Evolutionary conservation across 2,113 vertebrate genomes (phyloP).

Genomic region (Centropus bengalensis): DNA sequence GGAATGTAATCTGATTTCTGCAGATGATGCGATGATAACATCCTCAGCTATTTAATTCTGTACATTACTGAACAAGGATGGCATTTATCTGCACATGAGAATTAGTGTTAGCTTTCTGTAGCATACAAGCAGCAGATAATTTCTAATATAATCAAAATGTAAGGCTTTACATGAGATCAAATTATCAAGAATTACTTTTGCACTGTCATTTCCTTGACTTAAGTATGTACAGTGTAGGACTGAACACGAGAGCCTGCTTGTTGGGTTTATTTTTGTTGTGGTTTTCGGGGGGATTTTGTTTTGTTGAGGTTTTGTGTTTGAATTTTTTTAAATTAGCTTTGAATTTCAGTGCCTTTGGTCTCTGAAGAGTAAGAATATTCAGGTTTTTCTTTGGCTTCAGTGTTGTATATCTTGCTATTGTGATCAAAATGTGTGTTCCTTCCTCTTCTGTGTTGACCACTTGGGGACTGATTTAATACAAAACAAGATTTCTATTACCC

Average conservation of each 20-base stretch:
- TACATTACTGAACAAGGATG: background rate
- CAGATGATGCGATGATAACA: background rate
- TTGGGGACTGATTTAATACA: background rate
- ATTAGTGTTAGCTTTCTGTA: background rate
- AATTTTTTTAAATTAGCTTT: background rate
- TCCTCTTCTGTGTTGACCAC: background rate
- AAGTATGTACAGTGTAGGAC: background rate
- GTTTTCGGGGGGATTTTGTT: background rate
- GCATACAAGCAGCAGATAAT: background rate
- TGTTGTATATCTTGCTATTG: background rate
- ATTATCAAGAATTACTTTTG: background rate
- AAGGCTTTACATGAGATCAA: background rate
- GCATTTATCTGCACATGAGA: background rate
- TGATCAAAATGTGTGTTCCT: background rate
- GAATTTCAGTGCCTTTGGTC: background rate
- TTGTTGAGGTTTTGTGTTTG: background rate
- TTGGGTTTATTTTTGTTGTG: background rate
- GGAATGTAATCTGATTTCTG: background rate
- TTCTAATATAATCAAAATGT: background rate
- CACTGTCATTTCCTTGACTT: background rate
- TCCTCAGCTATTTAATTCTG: background rate
- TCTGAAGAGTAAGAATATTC: background rate
- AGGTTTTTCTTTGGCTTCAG: background rate
- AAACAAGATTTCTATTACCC: background rate
- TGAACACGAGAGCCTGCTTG: background rate